Base-by-base conservation (phyloP, 2,888 invertebrate species). In the Euproctis similis region DNA sequence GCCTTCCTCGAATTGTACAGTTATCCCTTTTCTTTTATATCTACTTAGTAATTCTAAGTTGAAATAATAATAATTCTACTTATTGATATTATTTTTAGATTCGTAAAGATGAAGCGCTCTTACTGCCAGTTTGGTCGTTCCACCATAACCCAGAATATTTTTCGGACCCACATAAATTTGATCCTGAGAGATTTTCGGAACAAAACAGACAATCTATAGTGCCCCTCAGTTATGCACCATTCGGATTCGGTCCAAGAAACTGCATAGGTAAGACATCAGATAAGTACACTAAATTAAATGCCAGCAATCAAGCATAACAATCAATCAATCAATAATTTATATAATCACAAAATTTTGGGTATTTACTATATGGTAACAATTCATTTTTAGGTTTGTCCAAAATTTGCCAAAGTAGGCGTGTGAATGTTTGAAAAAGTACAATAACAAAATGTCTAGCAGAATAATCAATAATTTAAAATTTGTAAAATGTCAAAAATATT, bases 211-310 rank as follows among this genome's bases (percentile, higher is more conserved):
- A 62, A 1, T 66, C 68, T 0, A 58, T 61, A 7, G 37, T 49
- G 17, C 54, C 55, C 0, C 46, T 52, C 14, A 34, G 51, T 1
- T 86, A 80, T 34, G 34, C 77, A 36, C 86, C 87, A 0, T 87
- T 87, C 35, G 87, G 87, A 1, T 14, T 67, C 2, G 88, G 88
- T 1, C 87, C 84, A 1, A 71, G 88, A 26, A 86, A 75, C 43
- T 89, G 88, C 44, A 85, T 88, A 31, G 88, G 87, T 63, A 8
- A 14, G 26, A n/a, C n/a, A n/a, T n/a, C n/a, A n/a, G n/a, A n/a
- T n/a, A n/a, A 21, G 6, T 4, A 21, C 10, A 4, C 11, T 9
- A 16, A 16, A 16, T 5, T 16, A 7, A 5, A 16, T 7, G 16
- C 16, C 7, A 5, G 16, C 7, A 5, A 5, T 16, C 4, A 7